Percentiles rank a stretch among this genome's conserved stretches.
These are phyloP conservation scores for Eristalinus aeneus DNA, from an alignment of 2,888 invertebrate species.

Conservation along the genomic window DNA sequence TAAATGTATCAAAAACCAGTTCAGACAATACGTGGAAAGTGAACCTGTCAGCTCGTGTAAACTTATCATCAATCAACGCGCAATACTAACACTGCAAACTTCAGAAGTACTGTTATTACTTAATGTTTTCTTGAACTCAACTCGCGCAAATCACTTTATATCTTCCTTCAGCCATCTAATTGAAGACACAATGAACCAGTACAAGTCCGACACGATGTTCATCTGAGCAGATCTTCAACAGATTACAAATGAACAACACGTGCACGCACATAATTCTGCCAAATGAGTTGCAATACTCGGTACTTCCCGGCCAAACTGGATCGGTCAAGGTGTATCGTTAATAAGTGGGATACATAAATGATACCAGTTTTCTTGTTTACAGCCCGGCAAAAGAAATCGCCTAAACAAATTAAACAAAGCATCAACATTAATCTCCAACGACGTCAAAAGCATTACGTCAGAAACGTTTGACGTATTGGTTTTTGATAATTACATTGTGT, in stretches of 20 bases:
- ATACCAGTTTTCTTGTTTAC: background rate
- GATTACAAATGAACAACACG: background rate
- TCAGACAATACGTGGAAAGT: no score
- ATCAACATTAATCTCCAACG: background rate
- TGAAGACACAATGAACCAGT: background rate
- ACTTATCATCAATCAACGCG: no score
- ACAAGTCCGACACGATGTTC: background rate
- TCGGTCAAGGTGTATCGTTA: background rate
- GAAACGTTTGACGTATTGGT: background rate
- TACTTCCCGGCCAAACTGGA: background rate
- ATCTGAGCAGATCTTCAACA: background rate
- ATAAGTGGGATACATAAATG: background rate
- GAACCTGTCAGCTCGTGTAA: no score
- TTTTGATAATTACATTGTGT: background rate
- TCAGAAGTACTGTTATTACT: no score
- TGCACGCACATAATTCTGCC: background rate
- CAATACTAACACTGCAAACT: no score
- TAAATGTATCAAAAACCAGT: no score
- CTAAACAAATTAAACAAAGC: background rate
- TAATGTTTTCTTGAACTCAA: no score
- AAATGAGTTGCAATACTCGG: background rate
- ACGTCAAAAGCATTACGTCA: background rate
- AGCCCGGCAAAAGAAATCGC: background rate
- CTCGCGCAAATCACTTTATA: background rate
- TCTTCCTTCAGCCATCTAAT: background rate